Evolutionary conservation across 2,888 invertebrate species (phyloP).

Genomic region (Leucophenga maculata): DNA sequence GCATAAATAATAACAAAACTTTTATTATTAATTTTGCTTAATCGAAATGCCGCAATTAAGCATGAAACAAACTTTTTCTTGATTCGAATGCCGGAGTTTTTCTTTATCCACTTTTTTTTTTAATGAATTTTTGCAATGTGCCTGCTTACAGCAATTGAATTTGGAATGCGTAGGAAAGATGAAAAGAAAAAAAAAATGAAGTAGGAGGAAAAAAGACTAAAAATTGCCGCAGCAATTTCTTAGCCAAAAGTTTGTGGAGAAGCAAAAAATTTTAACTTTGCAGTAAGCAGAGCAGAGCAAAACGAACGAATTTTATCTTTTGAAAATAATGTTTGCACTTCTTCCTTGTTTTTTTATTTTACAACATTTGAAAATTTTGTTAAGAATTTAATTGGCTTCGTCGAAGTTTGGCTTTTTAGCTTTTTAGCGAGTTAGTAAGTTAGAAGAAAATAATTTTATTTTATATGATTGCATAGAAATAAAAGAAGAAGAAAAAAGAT

Average conservation of each 20-base stretch:
- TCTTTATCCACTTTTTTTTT: not conserved
- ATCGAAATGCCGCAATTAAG: conserved; percentile 63
- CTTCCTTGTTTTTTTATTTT: not conserved
- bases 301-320: too few species aligned
- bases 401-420: conserved; percentile 1
- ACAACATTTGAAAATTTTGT: conserved; percentile 6
- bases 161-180: too few species aligned
- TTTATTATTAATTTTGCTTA: conserved; percentile 63
- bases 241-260: too few species aligned
- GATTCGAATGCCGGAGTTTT: not conserved
- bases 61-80: conserved; percentile 42
- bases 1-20: conserved; percentile 42
- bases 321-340: not conserved
- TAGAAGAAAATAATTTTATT: too few species aligned
- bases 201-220: too few species aligned
- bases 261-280: too few species aligned
- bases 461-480: too few species aligned
- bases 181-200: too few species aligned
- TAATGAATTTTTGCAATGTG: not conserved
- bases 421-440: not conserved
- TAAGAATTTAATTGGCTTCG: conserved; percentile 16
- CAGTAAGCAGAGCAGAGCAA: too few species aligned
- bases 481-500: too few species aligned
- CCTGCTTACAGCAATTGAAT: too few species aligned
- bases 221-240: too few species aligned